Percentiles rank a stretch among this genome's conserved stretches.
Conservation (phyloP, 2,113 vertebrate genomes). For the Guaruba guarouba region DNA sequence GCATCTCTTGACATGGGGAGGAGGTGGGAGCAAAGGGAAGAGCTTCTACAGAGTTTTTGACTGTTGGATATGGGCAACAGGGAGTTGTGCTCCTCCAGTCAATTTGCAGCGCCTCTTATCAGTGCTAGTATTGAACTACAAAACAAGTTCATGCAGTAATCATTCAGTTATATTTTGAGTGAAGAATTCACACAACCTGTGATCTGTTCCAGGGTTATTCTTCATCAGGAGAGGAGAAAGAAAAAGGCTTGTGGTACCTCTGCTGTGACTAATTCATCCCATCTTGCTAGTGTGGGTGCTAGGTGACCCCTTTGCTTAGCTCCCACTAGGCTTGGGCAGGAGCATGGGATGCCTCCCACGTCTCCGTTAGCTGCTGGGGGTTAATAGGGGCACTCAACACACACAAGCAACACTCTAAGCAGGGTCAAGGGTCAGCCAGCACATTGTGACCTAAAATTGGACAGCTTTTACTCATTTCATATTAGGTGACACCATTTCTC, state of each 20-base stretch:
- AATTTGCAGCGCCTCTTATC: background rate
- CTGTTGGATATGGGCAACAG: background rate
- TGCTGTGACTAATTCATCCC: constrained; percentile 49
- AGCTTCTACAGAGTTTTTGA: background rate
- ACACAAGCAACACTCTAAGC: background rate
- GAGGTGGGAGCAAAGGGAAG: background rate
- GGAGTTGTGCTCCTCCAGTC: background rate
- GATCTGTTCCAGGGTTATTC: background rate
- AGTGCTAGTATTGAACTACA: background rate
- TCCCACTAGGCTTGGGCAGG: background rate
- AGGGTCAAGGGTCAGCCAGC: constrained; percentile 45
- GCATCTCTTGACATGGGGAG: background rate
- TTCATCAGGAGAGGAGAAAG: background rate
- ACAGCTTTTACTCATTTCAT: constrained; percentile 28
- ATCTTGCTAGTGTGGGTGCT: background rate
- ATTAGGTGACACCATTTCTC: background rate
- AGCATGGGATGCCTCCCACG: background rate
- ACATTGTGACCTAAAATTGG: constrained; percentile 54
- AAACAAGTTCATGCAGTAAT: constrained; percentile 37
- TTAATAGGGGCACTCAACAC: constrained; percentile 56
- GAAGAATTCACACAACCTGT: constrained; percentile 6
- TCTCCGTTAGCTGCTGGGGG: background rate
- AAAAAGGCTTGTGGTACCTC: background rate
- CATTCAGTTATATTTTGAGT: constrained; percentile 7
- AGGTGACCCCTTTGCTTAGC: background rate